Conservation (phyloP, 2,113 vertebrate genomes). For the Limnothrissa miodon region DNA sequence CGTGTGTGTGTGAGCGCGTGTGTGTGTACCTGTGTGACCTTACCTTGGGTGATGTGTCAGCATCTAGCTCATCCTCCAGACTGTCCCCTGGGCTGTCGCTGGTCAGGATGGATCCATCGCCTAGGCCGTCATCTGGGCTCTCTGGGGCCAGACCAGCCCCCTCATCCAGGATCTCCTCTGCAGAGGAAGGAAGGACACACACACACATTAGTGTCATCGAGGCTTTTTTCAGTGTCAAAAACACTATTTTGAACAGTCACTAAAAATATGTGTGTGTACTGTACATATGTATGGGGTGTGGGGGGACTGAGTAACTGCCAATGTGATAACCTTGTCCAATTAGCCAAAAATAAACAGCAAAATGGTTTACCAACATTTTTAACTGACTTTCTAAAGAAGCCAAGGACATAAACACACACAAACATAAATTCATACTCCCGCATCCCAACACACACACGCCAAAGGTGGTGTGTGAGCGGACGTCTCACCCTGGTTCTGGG, state of each 20-base stretch:
- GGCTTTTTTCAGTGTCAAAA: not conserved
- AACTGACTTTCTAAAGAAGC: not conserved
- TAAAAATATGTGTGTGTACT: not conserved
- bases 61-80: slow-evolving; percentile 49
- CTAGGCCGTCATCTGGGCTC: slow-evolving; percentile 52
- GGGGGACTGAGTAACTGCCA: not conserved
- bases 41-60: slow-evolving; percentile 60
- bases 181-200: not conserved
- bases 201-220: not conserved
- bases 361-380: not conserved
- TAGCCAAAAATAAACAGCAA: not conserved
- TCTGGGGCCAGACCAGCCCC: slow-evolving; percentile 61
- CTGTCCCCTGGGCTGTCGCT: slow-evolving; percentile 46
- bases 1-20: not conserved
- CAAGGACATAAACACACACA: not conserved
- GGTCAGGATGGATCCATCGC: slow-evolving; percentile 42
- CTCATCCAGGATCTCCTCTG: slow-evolving; percentile 76
- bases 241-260: not conserved
- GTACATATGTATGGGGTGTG: no score
- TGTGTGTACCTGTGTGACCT: not conserved
- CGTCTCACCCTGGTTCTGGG: slow-evolving; percentile 78
- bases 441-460: not conserved
- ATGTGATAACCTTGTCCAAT: not conserved
- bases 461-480: not conserved
- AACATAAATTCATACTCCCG: not conserved